A percentile compares a stretch with the other conserved stretches of the same genome.
Evolutionary conservation across 2,797 vertebrate species (phyloP).

Genomic region (Steatocranus sp.): DNA sequence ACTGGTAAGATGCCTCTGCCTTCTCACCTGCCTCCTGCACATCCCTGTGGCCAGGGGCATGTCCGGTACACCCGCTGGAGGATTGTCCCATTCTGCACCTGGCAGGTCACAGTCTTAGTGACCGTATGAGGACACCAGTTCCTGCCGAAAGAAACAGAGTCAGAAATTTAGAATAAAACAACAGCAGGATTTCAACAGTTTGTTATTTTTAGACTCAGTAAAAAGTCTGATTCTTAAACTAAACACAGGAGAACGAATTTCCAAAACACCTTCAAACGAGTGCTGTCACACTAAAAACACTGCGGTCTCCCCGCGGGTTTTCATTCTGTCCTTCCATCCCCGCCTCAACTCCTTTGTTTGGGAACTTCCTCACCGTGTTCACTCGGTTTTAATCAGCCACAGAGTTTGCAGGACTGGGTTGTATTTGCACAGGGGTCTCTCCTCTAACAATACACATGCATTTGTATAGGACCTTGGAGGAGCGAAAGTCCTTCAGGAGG

Average conservation of each 20-base stretch:
- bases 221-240: background rate
- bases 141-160: constrained; percentile 63
- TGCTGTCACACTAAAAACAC: background rate
- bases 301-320: background rate
- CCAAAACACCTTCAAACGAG: background rate
- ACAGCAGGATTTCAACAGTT: background rate
- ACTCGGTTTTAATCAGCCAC: constrained; percentile 61
- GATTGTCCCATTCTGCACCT: constrained; percentile 90
- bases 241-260: background rate
- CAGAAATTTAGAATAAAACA: background rate
- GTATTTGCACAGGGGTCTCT: constrained; percentile 55
- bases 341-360: constrained; percentile 34
- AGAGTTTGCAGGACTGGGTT: constrained; percentile 36
- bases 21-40: constrained; percentile 85
- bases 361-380: constrained; percentile 63
- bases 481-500: constrained; percentile 3
- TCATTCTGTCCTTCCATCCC: background rate
- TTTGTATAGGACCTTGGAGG: constrained; percentile 35
- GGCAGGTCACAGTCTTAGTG: constrained; percentile 87
- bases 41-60: constrained; percentile 92
- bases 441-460: constrained; percentile 52
- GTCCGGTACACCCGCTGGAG: constrained; percentile 91
- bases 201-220: background rate
- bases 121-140: constrained; percentile 93
- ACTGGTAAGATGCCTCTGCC: background rate